phyloP scores from a whole-genome alignment of 37 sponge, comb jelly and placozoan genomes.

The Lycopodina hypogea region DNA sequence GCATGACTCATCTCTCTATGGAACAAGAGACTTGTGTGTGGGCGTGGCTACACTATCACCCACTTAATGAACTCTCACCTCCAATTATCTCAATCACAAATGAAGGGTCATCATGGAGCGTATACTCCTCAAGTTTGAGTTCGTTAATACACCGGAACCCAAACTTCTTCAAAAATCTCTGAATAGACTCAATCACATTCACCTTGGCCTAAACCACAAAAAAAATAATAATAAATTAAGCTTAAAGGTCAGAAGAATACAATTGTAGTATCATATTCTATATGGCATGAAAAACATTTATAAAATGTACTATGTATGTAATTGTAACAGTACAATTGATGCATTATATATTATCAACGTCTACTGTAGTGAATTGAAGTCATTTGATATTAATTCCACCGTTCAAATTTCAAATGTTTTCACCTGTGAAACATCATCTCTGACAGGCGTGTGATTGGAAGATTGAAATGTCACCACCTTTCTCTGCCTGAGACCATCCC shows the following conservation, averaged over 20 bases:
- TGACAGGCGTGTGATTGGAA: too few relatives aligned
- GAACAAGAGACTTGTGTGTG: too few relatives aligned
- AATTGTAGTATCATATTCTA: neutral
- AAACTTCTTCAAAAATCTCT: slow-evolving; percentile 60
- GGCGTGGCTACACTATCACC: too few relatives aligned
- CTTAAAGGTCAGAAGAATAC: neutral
- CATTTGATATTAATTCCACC: too few relatives aligned
- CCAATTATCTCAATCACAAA: slow-evolving; percentile 71
- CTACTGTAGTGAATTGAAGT: too few relatives aligned
- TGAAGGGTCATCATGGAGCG: slow-evolving; percentile 86
- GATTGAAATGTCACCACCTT: neutral
- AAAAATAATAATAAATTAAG: neutral
- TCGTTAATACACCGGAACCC: slow-evolving; percentile 89
- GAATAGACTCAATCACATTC: slow-evolving; percentile 56
- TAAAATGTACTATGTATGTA: neutral
- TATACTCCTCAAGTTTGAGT: slow-evolving; percentile 76
- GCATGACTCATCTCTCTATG: too few relatives aligned
- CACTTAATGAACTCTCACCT: slow-evolving; percentile 18
- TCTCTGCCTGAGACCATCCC: neutral
- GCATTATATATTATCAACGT: too few relatives aligned
- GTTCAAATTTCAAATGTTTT: too few relatives aligned
- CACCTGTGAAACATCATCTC: too few relatives aligned
- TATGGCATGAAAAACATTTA: neutral
- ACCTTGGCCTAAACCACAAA: slow-evolving; percentile 50
- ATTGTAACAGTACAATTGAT: too few relatives aligned